Base-by-base conservation (phyloP, 1,140 invertebrate genomes). In the Drosophila nebulosa region DNA sequence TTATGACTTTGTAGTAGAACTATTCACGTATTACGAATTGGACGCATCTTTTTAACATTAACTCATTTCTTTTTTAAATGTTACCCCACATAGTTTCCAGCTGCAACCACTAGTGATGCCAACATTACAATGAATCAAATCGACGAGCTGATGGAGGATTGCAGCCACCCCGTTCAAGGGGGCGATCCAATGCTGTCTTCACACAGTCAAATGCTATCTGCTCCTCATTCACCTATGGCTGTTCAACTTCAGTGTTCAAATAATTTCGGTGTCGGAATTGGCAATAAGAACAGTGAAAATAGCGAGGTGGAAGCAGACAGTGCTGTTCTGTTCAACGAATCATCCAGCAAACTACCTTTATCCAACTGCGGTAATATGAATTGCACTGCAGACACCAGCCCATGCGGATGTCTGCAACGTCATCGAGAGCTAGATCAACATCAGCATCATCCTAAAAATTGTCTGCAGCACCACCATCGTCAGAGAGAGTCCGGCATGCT, bases 71-170 rank as follows among this genome's bases (percentile, higher is more conserved):
- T n/a, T n/a, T n/a, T n/a, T n/a, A n/a, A n/a, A n/a, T n/a, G n/a
- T n/a, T n/a, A n/a, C 7, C 7, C 12, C 5, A 22, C 57, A 4
- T 61, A 90, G 83, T 32, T 75, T 6, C 60, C 73, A 30, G 73
- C 56, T 12, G 92, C 94, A 27, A 89, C 92, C 6, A 94, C 92
- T 7, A 93, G 93, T 16, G 94, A 93, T 26, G 36, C 63, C 1
- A 92, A 92, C 16, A 91, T 96, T 56, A 95, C 93, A 78, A 93
- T 96, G 68, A 94, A 95, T 65, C 94, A 95, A 67, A 94, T 96
- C 66, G 95, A 96, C 74, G 96, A 96, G 91, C 92, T 96, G 58
- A 96, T 96, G 95, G 96, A 96, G 74, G 96, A 97, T 78, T 88
- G 76, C 30, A 96, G 97, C 79, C 94, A 95, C 12, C 92, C 94